A percentile compares a stretch with the other conserved stretches of the same genome.
Evolutionary conservation across 2,113 vertebrate genomes (phyloP).

Genomic region (Malaclemys terrapin): DNA sequence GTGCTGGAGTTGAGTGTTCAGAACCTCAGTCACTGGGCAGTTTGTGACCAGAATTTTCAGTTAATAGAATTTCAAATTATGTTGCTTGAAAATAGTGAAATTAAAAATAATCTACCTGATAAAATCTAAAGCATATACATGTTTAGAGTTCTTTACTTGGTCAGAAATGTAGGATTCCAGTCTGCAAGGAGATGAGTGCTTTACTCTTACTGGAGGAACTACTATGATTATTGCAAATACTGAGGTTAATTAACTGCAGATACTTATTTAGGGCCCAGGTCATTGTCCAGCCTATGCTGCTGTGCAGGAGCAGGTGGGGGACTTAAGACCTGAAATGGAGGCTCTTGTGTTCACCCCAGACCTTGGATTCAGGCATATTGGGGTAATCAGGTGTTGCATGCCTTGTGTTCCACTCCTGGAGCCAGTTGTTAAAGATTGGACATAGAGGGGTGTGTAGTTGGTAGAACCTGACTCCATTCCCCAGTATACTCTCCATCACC

Average conservation of each 20-base stretch:
- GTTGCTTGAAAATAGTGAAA: neutral
- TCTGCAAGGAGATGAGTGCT: neutral
- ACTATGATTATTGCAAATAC: neutral
- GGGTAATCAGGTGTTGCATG: neutral
- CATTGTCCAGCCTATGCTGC: neutral
- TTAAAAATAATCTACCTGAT: neutral
- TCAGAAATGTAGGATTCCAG: neutral
- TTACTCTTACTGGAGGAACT: neutral
- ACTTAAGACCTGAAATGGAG: neutral
- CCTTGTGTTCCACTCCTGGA: fast-evolving
- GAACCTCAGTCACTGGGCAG: neutral
- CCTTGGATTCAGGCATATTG: neutral
- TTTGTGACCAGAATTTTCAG: neutral
- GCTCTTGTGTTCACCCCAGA: neutral
- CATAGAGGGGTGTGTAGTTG: neutral
- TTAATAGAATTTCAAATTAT: neutral
- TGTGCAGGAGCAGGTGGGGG: neutral
- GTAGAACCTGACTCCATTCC: neutral
- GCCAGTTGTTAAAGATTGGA: neutral
- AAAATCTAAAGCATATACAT: neutral
- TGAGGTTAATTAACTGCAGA: neutral
- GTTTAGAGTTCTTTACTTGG: neutral
- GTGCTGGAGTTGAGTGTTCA: neutral
- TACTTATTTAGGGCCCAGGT: neutral
- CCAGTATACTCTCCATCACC: neutral